Conservation (phyloP, 2,888 invertebrate species). For the Campaea margaritaria region DNA sequence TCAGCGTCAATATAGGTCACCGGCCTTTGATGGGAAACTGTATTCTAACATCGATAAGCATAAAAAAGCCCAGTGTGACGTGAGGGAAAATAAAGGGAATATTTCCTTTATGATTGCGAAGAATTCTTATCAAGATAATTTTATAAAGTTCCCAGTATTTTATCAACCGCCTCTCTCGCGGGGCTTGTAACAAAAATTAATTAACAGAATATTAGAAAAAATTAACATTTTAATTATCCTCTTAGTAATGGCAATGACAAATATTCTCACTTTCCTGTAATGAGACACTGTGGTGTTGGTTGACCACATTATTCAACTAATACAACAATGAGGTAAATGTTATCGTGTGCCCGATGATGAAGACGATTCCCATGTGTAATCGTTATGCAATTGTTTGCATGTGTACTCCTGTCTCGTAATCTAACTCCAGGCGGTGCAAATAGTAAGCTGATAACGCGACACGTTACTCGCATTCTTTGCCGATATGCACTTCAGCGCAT, state of each 20-base stretch:
- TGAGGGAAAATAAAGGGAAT: no score
- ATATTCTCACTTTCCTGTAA: background rate
- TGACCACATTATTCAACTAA: background rate
- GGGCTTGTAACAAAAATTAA: no score
- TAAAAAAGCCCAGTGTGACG: no score
- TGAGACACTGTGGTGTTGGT: conserved; percentile 26
- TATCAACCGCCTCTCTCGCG: no score
- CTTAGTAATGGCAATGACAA: background rate
- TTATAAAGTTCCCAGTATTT: no score
- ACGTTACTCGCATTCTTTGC: conserved; percentile 59
- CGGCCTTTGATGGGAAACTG: no score
- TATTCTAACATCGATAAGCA: no score
- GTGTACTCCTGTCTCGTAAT: conserved; percentile 43
- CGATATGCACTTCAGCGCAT: conserved; percentile 45
- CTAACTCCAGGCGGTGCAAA: conserved; percentile 38
- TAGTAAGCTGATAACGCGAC: conserved; percentile 29
- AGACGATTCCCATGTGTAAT: conserved; percentile 29
- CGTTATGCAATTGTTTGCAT: conserved; percentile 24
- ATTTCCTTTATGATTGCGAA: no score
- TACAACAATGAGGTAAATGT: background rate
- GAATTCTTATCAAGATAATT: no score
- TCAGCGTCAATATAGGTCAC: no score
- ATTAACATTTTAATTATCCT: background rate
- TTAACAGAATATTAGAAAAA: no score
- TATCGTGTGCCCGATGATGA: background rate